Conservation (phyloP, 2,797 vertebrate species). For the Enteromius afrohamiltoni region DNA sequence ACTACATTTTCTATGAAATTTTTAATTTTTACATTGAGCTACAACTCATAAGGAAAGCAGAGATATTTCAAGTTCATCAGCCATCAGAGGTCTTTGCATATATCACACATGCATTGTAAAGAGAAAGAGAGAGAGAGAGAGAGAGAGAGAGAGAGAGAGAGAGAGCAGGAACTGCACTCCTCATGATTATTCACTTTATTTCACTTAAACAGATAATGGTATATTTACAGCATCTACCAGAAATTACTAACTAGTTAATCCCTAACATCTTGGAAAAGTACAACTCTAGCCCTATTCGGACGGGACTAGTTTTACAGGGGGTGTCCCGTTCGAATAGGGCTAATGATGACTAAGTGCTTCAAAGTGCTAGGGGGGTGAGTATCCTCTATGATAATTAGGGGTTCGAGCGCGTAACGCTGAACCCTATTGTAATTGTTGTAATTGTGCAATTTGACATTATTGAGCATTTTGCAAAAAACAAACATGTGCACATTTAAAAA, state of each 20-base stretch:
- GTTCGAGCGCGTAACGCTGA: too few species aligned
- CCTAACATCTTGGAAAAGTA: neutral
- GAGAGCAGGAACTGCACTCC: neutral
- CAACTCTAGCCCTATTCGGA: too few species aligned
- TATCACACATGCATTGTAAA: neutral
- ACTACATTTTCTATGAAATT: neutral
- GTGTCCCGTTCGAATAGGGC: too few species aligned
- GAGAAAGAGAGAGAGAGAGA: neutral
- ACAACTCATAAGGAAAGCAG: neutral
- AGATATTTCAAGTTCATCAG: constrained; percentile 19
- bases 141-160: neutral
- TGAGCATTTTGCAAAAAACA: too few species aligned
- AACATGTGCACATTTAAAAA: too few species aligned
- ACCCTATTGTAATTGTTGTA: too few species aligned
- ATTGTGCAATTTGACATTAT: too few species aligned
- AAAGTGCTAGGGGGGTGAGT: neutral
- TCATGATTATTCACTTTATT: neutral
- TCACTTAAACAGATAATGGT: neutral
- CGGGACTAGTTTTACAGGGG: too few species aligned
- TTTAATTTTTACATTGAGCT: neutral
- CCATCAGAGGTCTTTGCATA: constrained; percentile 11
- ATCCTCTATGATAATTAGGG: too few species aligned
- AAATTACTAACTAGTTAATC: neutral
- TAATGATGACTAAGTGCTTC: neutral
- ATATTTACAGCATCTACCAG: neutral